phyloP scores from a whole-genome alignment of 1,140 invertebrate species.

The Ceratosolen solmsi region DNA sequence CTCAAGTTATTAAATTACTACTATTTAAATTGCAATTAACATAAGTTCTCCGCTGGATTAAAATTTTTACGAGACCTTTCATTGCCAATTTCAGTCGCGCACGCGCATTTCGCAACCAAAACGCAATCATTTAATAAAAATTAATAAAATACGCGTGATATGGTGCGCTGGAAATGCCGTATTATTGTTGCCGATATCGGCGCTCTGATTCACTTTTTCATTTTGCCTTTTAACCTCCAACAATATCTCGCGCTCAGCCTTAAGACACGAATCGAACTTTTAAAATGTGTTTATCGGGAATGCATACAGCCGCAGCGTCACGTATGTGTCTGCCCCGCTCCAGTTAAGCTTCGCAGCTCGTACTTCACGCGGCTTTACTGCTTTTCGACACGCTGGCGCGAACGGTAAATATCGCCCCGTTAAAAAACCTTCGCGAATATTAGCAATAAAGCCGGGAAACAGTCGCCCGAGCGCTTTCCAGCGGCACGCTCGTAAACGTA shows the following conservation, averaged over 20 bases:
- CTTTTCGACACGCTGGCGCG: slow-evolving; percentile 30
- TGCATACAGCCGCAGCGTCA: neutral
- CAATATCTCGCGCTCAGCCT: neutral
- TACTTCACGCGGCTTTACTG: slow-evolving; percentile 37
- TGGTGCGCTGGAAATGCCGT: neutral
- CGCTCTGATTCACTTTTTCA: too few relatives aligned
- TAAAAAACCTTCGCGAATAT: slow-evolving; percentile 47
- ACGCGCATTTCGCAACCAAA: too few relatives aligned
- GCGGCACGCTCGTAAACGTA: neutral
- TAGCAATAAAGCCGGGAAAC: slow-evolving; percentile 48
- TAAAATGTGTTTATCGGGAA: neutral
- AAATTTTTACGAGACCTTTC: too few relatives aligned
- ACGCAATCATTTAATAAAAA: too few relatives aligned
- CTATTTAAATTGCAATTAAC: too few relatives aligned
- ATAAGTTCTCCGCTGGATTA: too few relatives aligned
- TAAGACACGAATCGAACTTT: slow-evolving; percentile 1
- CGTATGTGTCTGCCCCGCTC: neutral
- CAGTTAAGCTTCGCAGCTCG: neutral
- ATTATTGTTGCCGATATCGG: too few relatives aligned
- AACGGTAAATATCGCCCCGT: slow-evolving; percentile 49
- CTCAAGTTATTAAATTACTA: too few relatives aligned
- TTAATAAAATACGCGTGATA: neutral
- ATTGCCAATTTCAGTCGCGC: too few relatives aligned
- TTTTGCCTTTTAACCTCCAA: neutral
- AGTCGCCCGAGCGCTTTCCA: slow-evolving; percentile 13